Conservation (phyloP, 2,888 invertebrate species). For the Clepsis dumicolana region DNA sequence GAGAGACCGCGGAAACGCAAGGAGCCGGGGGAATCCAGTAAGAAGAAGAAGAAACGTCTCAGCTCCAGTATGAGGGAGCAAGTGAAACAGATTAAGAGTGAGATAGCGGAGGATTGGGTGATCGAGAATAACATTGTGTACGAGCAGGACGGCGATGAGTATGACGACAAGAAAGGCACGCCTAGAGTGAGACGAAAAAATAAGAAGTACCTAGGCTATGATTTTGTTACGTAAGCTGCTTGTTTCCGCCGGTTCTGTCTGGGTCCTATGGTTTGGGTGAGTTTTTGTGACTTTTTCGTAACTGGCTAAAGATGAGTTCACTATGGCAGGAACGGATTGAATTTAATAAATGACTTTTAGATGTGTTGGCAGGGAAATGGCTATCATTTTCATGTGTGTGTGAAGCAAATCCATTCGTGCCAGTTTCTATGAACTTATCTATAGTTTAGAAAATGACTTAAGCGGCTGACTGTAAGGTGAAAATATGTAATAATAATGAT, state of each 20-base stretch:
- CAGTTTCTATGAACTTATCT: no score
- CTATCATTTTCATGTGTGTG: no score
- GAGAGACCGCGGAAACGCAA: conserved; percentile 68
- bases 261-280: background rate
- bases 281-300: no score
- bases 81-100: conserved; percentile 57
- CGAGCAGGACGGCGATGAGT: conserved; percentile 70
- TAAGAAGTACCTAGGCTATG: conserved; percentile 80
- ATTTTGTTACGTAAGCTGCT: conserved; percentile 71
- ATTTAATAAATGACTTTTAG: no score
- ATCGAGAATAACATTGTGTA: conserved; percentile 70
- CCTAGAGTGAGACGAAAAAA: conserved; percentile 78
- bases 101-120: conserved; percentile 71
- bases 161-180: conserved; percentile 72
- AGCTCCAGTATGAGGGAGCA: conserved; percentile 52
- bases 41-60: conserved; percentile 64
- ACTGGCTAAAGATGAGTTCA: no score
- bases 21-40: conserved; percentile 56
- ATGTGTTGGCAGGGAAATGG: no score
- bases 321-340: no score
- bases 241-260: conserved; percentile 17
- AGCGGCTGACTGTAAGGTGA: no score
- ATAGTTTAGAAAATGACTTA: no score
- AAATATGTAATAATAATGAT: no score
- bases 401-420: no score